Conservation (phyloP, 2,113 vertebrate genomes). For the Asarcornis scutulata region DNA sequence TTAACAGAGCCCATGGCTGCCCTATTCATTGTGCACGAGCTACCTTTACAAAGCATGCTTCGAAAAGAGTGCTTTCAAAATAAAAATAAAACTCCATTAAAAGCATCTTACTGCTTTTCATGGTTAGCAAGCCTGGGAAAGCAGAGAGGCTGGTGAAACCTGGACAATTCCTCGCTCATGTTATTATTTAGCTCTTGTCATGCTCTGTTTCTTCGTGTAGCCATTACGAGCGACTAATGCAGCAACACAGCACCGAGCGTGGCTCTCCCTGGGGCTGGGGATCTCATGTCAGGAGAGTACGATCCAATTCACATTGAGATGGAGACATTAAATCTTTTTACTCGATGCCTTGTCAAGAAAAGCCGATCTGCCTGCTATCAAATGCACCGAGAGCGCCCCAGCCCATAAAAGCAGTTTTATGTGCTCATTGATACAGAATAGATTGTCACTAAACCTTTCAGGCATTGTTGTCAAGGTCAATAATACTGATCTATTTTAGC, state of each 20-base stretch:
- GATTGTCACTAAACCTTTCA: constrained; percentile 62
- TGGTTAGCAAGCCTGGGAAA: neutral
- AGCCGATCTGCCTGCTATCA: constrained; percentile 53
- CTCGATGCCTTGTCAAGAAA: constrained; percentile 64
- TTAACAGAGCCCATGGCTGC: neutral
- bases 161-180: neutral
- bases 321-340: constrained; percentile 74
- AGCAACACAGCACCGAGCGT: constrained; percentile 68
- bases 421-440: constrained; percentile 67
- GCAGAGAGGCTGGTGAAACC: neutral
- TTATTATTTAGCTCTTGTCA: constrained; percentile 74
- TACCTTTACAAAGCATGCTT: neutral
- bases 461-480: constrained; percentile 75
- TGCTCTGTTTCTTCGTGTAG: constrained; percentile 79
- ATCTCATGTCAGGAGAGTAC: constrained; percentile 79
- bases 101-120: neutral
- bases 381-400: neutral
- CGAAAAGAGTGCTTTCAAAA: neutral
- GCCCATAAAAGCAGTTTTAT: constrained; percentile 28
- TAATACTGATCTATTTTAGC: constrained; percentile 62
- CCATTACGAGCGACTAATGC: constrained; percentile 75
- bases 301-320: constrained; percentile 73
- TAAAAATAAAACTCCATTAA: neutral
- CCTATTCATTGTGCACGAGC: rapidly evolving
- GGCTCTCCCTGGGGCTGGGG: constrained; percentile 74